Evolutionary conservation across 2,888 invertebrate species (phyloP), one percentile per base, ranked within the genome.

Genomic region (Sinodicranocentrus sp.): DNA sequence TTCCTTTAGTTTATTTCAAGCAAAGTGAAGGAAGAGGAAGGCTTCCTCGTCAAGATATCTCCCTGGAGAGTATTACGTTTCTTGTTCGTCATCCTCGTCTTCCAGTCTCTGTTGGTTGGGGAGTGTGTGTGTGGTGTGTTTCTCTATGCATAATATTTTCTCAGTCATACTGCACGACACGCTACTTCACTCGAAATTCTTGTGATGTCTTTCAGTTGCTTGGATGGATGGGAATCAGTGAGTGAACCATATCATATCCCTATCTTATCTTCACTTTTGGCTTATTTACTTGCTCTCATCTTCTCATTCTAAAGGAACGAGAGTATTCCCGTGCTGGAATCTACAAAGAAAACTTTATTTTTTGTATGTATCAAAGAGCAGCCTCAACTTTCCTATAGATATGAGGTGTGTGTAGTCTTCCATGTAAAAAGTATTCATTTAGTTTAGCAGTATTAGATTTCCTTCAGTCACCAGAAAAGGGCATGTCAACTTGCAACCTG

Each of bases 401-500:
- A n/a, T n/a, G 71, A 71, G 54, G 54, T 54, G 68, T 70, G 39
- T 39, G 48, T 48, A 48, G 63, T 63, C 48, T 75, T 63, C 48
- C 73, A 33, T 75, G 33, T 75, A 75, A 63, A 75, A 61, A 13
- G 57, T 54, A 67, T 67, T 76, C 54, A 61, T 76, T 54, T 67
- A 52, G 52, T 67, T 52, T n/a, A 59, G 72, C 67, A 39, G 59
- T 63, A 70, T 79, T 79, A 79, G 52, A 79, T 79, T 70, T 48
- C 70, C 70, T 79, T 79, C 59, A 79, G 61, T 72, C 65, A 44
- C 63, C 80, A 61, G 80, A 80, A 72, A 80, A 80, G 79, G 80
- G 28, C 65, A 80, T 72, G 80, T 72, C 80, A 80, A 80, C 72
- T 72, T 54, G 54, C 72, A 80, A 80, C 80, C 80, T 80, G 80